Evolutionary conservation across 2,113 vertebrate genomes (phyloP).

Genomic region (Centropristis striata): DNA sequence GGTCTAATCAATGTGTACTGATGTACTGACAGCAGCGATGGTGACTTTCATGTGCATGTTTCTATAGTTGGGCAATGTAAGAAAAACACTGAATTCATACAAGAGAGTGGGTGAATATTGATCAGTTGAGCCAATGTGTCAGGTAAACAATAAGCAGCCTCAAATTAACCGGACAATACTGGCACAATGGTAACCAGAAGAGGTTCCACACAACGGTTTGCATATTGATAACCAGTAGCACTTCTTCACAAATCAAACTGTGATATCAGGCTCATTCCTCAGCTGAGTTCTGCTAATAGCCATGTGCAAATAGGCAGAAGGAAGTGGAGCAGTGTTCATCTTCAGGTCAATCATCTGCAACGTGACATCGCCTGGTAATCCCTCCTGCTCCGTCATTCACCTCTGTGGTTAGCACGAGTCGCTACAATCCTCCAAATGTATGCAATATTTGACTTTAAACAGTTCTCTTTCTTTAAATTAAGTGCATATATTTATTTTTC

Average conservation of each 20-base stretch:
- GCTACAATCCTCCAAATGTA: constrained; percentile 62
- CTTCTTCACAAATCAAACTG: constrained; percentile 37
- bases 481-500: constrained; percentile 79
- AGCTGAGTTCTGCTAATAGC: constrained; percentile 54
- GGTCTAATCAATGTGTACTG: constrained; percentile 68
- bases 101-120: constrained; percentile 43
- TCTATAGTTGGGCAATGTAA: constrained; percentile 9
- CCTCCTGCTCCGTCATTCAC: constrained; percentile 51
- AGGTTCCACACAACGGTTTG: constrained; percentile 22
- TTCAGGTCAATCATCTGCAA: constrained; percentile 62
- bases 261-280: constrained; percentile 23
- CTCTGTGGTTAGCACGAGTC: constrained; percentile 52
- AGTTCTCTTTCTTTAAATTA: constrained; percentile 71
- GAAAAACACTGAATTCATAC: constrained; percentile 17
- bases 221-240: constrained; percentile 22
- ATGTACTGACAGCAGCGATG: constrained; percentile 51
- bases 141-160: constrained; percentile 41
- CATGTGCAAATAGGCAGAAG: constrained; percentile 55
- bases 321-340: constrained; percentile 65
- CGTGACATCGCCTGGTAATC: constrained; percentile 65
- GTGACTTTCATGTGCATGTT: constrained; percentile 62
- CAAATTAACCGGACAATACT: constrained; percentile 43
- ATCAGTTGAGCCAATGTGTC: constrained; percentile 1
- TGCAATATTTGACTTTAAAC: constrained; percentile 57
- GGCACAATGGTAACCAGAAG: constrained; percentile 11